Percentiles rank a stretch among this genome's conserved stretches.
Evolutionary conservation across 2,888 invertebrate genomes (phyloP).

Genomic region (Syrphus vitripennis): DNA sequence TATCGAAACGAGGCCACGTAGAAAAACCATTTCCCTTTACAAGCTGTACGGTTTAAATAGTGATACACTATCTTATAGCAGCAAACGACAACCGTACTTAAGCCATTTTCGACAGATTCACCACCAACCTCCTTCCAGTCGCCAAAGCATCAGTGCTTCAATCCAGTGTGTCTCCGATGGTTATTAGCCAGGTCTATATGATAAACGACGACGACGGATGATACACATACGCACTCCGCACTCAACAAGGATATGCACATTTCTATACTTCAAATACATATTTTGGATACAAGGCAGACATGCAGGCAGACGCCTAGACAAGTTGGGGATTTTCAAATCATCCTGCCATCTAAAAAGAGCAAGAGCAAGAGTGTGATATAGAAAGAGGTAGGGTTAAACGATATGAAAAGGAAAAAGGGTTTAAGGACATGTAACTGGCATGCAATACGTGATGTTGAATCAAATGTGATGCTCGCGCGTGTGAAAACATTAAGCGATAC

Average conservation of each 20-base stretch:
- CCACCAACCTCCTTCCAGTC: background rate
- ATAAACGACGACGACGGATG: conserved; percentile 67
- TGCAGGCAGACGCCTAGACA: conserved; percentile 65
- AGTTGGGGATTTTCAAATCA: conserved; percentile 61
- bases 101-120: conserved; percentile 57
- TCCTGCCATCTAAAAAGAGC: background rate
- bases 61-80: conserved; percentile 69
- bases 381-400: background rate
- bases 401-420: conserved; percentile 52
- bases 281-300: conserved; percentile 52
- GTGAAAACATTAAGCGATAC: conserved; percentile 79
- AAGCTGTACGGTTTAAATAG: conserved; percentile 50
- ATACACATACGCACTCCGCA: conserved; percentile 38
- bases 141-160: background rate
- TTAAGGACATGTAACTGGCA: conserved; percentile 70
- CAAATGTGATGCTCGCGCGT: conserved; percentile 81
- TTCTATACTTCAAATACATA: background rate
- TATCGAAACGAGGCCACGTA: conserved; percentile 59
- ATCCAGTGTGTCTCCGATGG: conserved; percentile 12
- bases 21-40: conserved; percentile 64
- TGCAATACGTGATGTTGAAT: conserved; percentile 80
- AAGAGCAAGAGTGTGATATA: background rate
- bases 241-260: conserved; percentile 30
- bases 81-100: conserved; percentile 69
- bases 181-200: conserved; percentile 66